Evolutionary conservation across 2,113 vertebrate genomes (phyloP).

Genomic region (Leiothrix lutea): DNA sequence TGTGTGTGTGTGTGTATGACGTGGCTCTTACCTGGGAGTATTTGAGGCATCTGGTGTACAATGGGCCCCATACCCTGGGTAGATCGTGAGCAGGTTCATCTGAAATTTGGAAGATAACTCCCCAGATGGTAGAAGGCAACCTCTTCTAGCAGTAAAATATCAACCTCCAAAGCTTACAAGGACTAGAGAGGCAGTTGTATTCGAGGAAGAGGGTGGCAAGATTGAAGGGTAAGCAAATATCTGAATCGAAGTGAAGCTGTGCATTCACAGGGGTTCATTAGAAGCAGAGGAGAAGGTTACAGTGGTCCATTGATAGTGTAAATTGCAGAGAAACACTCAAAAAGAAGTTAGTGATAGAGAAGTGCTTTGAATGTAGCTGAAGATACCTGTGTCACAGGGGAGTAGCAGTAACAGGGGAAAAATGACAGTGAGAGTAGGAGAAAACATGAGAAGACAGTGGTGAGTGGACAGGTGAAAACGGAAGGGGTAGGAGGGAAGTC

Average conservation of each 20-base stretch:
- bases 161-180: background rate
- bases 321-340: background rate
- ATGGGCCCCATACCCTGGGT: background rate
- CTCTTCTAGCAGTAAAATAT: background rate
- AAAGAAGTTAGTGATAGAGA: background rate
- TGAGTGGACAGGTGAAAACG: background rate
- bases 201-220: background rate
- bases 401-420: background rate
- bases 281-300: background rate
- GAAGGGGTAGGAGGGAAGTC: background rate
- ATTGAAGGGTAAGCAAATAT: background rate
- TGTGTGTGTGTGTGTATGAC: background rate
- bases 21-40: background rate
- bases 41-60: background rate
- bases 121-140: background rate
- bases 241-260: background rate
- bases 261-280: background rate
- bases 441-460: background rate
- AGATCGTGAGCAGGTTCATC: background rate
- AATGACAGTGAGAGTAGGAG: background rate
- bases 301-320: background rate
- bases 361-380: background rate
- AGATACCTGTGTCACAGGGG: background rate
- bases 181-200: background rate
- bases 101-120: background rate